Percentiles rank a stretch among this genome's conserved stretches.
Conservation (phyloP, 2,888 invertebrate species). For the Isoperla grammatica region DNA sequence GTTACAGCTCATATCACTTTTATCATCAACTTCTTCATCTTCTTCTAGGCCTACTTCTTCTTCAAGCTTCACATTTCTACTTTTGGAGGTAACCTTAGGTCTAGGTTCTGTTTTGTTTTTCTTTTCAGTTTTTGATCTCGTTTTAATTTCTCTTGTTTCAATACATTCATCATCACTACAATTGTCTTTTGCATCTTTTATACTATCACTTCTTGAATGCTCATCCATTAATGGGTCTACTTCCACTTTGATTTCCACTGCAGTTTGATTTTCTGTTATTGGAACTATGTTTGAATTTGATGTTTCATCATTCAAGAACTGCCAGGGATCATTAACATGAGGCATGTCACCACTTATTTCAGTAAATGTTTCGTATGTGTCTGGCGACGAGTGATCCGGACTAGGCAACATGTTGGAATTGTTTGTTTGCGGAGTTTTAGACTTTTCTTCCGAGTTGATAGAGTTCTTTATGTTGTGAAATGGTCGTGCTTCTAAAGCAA, state of each 20-base stretch:
- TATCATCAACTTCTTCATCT: not conserved
- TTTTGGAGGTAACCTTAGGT: not conserved
- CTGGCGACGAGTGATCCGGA: not conserved
- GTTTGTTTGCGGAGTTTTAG: not conserved
- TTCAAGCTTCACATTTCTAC: not conserved
- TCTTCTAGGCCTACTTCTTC: not conserved
- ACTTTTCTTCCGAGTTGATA: not conserved
- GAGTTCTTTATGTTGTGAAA: not conserved
- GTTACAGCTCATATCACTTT: not conserved
- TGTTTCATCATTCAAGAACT: conserved; percentile 4
- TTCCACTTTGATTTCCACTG: conserved; percentile 11
- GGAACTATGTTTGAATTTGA: not conserved
- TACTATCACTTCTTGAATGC: not conserved
- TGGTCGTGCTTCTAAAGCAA: not conserved
- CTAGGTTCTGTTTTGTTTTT: not conserved
- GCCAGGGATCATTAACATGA: conserved; percentile 5
- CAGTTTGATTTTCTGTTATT: not conserved
- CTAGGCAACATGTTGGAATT: not conserved
- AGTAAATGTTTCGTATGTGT: not conserved
- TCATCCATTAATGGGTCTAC: not conserved
- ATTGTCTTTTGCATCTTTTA: not conserved
- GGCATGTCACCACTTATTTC: not conserved
- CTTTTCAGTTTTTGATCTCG: not conserved
- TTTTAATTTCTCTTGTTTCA: not conserved
- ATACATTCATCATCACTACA: not conserved